A percentile compares a stretch with the other conserved stretches of the same genome.
These are phyloP conservation scores for Meiosimyza decipiens DNA, from an alignment of 2,888 invertebrate species.

Conservation along the genomic window DNA sequence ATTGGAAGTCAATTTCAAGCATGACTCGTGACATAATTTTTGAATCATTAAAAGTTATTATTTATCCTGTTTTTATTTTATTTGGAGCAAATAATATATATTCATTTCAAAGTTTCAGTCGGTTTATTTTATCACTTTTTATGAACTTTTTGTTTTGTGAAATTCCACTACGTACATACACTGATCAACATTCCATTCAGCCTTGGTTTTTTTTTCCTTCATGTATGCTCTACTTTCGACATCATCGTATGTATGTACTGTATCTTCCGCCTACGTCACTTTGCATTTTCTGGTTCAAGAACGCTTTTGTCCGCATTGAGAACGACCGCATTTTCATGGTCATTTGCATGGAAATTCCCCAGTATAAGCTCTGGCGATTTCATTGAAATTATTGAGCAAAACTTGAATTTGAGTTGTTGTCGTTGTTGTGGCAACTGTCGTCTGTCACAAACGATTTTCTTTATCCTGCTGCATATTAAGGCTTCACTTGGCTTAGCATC, in stretches of 20 bases:
- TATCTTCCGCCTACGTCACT: conserved; percentile 24
- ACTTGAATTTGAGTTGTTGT: background rate
- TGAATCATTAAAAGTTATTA: no score
- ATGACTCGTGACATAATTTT: no score
- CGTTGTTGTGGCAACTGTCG: conserved; percentile 6
- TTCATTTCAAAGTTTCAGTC: no score
- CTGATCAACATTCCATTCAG: no score
- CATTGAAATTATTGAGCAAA: no score
- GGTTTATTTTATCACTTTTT: no score
- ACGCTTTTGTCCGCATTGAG: conserved; percentile 49
- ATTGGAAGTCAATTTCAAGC: no score
- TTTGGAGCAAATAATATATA: no score
- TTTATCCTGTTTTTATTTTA: no score
- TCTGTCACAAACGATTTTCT: conserved; percentile 32
- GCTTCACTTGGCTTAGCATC: conserved; percentile 19
- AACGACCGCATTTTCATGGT: conserved; percentile 58
- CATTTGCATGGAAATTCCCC: conserved; percentile 59
- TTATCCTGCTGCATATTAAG: conserved; percentile 25
- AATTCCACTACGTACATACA: no score
- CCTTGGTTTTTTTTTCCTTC: background rate
- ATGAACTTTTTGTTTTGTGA: no score
- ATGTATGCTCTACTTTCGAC: conserved; percentile 11
- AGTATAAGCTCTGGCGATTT: background rate
- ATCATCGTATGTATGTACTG: background rate
- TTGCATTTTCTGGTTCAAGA: conserved; percentile 60